Evolutionary conservation across 2,113 vertebrate genomes (phyloP).

Genomic region (Sporophila hypoxantha): DNA sequence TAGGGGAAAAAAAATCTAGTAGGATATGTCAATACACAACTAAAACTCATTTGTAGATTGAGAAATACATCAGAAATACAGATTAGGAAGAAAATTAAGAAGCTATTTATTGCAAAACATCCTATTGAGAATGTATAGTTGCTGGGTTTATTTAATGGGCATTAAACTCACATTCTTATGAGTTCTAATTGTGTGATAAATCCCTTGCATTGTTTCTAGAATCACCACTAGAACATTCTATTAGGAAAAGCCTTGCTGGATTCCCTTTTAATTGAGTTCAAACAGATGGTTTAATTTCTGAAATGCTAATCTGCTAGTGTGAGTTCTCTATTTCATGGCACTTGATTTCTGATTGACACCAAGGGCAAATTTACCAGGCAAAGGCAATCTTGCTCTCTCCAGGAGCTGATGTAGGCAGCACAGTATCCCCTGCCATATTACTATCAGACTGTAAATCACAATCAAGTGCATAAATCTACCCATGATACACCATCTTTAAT

Average conservation of each 20-base stretch:
- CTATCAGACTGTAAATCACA: not conserved
- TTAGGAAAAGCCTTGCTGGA: slow-evolving; percentile 16
- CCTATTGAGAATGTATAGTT: not conserved
- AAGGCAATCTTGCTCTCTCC: not conserved
- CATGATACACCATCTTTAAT: not conserved
- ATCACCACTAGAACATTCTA: slow-evolving; percentile 18
- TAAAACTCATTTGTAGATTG: not conserved
- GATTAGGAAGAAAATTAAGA: slow-evolving; percentile 26
- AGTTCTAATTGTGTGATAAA: slow-evolving; percentile 53
- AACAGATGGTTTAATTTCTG: slow-evolving; percentile 52
- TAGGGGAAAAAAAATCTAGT: accelerated
- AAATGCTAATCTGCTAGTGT: slow-evolving; percentile 30
- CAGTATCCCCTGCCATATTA: not conserved
- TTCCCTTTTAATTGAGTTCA: slow-evolving; percentile 41
- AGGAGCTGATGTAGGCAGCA: not conserved
- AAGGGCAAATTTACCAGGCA: slow-evolving; percentile 13
- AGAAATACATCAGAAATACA: slow-evolving; percentile 34
- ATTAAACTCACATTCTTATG: slow-evolving; percentile 22
- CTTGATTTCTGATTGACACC: slow-evolving; percentile 37
- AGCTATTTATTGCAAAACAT: slow-evolving; percentile 28
- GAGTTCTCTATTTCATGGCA: slow-evolving; percentile 32
- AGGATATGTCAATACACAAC: not conserved
- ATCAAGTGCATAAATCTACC: not conserved
- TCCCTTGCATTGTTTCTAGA: slow-evolving; percentile 33
- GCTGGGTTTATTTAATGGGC: slow-evolving; percentile 34